Evolutionary conservation across 1,140 invertebrate species (phyloP).

Genomic region (Papilio aristodemus): DNA sequence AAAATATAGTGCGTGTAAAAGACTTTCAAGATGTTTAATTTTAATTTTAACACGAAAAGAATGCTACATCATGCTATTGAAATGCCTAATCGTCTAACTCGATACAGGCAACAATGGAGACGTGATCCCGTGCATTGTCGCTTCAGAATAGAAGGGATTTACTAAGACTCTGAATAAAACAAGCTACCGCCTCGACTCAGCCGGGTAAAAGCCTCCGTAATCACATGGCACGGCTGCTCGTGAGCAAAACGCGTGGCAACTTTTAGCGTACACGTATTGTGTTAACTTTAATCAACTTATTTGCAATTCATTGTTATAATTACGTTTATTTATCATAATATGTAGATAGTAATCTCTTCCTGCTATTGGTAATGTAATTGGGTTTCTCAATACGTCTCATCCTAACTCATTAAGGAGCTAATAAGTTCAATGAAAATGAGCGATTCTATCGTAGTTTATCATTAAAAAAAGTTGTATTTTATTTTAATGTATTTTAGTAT

Average conservation of each 20-base stretch:
- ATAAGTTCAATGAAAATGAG: background rate
- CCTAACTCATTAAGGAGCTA: background rate
- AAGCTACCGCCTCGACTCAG: slow-evolving; percentile 55
- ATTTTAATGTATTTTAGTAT: too few species aligned
- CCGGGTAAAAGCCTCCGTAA: slow-evolving; percentile 63
- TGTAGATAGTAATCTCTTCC: background rate
- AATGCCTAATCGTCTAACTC: slow-evolving; percentile 69
- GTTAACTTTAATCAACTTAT: slow-evolving; percentile 40
- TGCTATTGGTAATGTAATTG: background rate
- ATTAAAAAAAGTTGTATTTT: too few species aligned
- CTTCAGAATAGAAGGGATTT: slow-evolving; percentile 71
- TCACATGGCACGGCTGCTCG: slow-evolving; percentile 50
- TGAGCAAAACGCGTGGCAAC: slow-evolving; percentile 33
- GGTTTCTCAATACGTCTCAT: background rate
- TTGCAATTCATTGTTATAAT: slow-evolving; percentile 41
- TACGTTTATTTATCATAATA: background rate
- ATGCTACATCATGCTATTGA: slow-evolving; percentile 47
- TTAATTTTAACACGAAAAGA: background rate
- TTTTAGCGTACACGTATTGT: slow-evolving; percentile 26
- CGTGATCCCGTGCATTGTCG: slow-evolving; percentile 66
- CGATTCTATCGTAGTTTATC: background rate
- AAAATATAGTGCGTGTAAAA: background rate
- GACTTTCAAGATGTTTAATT: background rate
- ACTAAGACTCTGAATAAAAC: slow-evolving; percentile 66
- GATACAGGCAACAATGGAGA: slow-evolving; percentile 65